Base-by-base conservation (phyloP, 2,113 vertebrate species). In the Pagrus major region DNA sequence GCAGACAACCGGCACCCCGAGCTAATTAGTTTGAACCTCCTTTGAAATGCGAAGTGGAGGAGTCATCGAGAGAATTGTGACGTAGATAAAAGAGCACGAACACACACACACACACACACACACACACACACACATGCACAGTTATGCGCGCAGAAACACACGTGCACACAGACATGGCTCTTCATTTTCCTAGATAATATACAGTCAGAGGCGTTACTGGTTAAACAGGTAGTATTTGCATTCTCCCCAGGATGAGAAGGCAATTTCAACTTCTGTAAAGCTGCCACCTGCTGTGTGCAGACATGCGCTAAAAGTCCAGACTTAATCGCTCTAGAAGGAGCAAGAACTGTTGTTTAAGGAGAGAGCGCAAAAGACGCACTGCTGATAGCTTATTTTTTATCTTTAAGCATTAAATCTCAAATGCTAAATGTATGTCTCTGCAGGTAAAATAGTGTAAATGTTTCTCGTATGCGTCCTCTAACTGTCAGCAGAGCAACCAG, bases 201-300 rank as follows among this genome's bases (percentile, higher is more conserved):
- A 67, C 20, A 64, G 73, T 60, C 52, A 76, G 35, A 64, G 73
- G 49, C 14, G 70, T 68, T 71, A 88, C 89, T 70, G 67, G 84
- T 86, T 88, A 83, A 87, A 91, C 89, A 90, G 85, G 86, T 86
- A 54, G 35, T 87, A 88, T 92, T 93, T 94, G 88, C 87, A 93
- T 93, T 92, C 56, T 84, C 61, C n/a, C 74, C 60, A 75, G 69
- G 75, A 85, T 37, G 66, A 80, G 71, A 71, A 56, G 21, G 10
- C 68, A 51, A 51, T 41, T 39, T 58, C 67, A 82, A 85, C 74
- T 41, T 76, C 81, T 84, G 58, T 70, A 55, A 75, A 82, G 81
- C 81, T 75, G 77, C 66, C 64, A 67, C 79, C 54, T 76, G 85
- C 49, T 52, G 55, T 82, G 71, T 63, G 59, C 70, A 77, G 83